Base-by-base conservation (phyloP, 2,113 vertebrate genomes). In the Poecile atricapillus region DNA sequence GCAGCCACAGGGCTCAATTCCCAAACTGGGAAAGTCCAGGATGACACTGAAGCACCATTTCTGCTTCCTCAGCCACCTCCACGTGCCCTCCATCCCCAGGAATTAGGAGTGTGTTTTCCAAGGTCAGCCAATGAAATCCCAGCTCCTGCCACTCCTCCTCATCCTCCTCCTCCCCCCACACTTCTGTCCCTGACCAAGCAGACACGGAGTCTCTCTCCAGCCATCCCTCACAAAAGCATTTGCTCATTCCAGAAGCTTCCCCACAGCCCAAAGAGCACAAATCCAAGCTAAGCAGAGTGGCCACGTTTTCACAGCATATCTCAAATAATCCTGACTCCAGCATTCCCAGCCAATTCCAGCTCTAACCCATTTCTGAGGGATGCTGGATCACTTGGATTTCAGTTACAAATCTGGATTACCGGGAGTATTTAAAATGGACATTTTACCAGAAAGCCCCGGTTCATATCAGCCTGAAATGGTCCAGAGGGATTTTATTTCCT, bases 11-110 rank as follows among this genome's bases (percentile, higher is more conserved):
- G 41, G 43, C 82, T 25, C 20, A 6, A 33, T 43, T 59, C 55
- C 59, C 49, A 30, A 31, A 43, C 0, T 41, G 22, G 35, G 30
- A 37, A 8, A 4, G 5, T 12, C 30, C n/a, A 77, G 46, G 24
- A 13, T 33, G 22, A 31, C 68, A 30, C 30, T 14, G 24, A 69
- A 52, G 25, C 2, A 7, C 11, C 69, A 28, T 4, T 60, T 60
- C 49, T 47, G 53, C 39, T 27, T 46, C 75, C 70, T 73, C 41
- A 18, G 68, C 10, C 27, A 41, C 56, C 49, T 50, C 28, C 12
- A 59, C 11, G 13, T 9, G 58, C 11, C 39, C 24, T 43, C 8
- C 1, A 16, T 4, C 41, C 49, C 33, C 0, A 1, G 2, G 56
- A 35, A 20, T 1, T 0, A 39, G 24, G 8, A 63, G 23, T 3